Evolutionary conservation across 2,113 vertebrate genomes (phyloP), one percentile per base, ranked within the genome.

Genomic region (Rutilus rutilus): DNA sequence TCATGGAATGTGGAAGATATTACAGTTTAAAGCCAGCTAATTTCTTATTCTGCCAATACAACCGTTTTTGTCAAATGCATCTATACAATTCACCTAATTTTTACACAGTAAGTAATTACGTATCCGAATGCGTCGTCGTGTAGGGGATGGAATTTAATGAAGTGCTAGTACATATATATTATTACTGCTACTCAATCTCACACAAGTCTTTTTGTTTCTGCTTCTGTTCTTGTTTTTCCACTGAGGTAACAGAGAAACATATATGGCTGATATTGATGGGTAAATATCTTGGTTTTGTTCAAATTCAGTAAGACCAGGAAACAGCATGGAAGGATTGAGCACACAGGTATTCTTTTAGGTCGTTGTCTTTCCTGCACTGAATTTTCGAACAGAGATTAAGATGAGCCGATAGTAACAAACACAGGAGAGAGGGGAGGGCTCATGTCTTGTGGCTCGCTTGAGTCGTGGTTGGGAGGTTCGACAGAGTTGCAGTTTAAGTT

Each of bases 91-190:
- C 10, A 11, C n/a, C 67, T 8, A 65, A 79, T 83, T 79, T 30
- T 71, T 65, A 79, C 59, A 50, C 50, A 6, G 33, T 17, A 59
- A 69, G 92, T 92, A 92, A 92, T 89, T 82, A 91, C 90, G 91
- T 89, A 92, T 92, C 90, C 88, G 87, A 89, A 91, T 90, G 88
- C 87, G 92, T 88, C 87, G 92, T 88, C 89, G 87, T 90, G 92
- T 91, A 92, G 91, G 91, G 92, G 74, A 89, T 87, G 87, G 21
- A 64, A 86, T 57, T 86, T 76, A 92, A 92, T 93, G 89, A 95
- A 95, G 94, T 94, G 94, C 95, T 95, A 89, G 89, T 87, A 92
- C 74, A 67, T 92, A 87, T 89, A 90, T 86, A 86, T 89, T 90
- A 90, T 78, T 83, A 91, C 89, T 84, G 82, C 89, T 88, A 79